Percentiles rank a stretch among this genome's conserved stretches.
phyloP scores from a whole-genome alignment of 2,797 vertebrate species.

The Alosa sapidissima region DNA sequence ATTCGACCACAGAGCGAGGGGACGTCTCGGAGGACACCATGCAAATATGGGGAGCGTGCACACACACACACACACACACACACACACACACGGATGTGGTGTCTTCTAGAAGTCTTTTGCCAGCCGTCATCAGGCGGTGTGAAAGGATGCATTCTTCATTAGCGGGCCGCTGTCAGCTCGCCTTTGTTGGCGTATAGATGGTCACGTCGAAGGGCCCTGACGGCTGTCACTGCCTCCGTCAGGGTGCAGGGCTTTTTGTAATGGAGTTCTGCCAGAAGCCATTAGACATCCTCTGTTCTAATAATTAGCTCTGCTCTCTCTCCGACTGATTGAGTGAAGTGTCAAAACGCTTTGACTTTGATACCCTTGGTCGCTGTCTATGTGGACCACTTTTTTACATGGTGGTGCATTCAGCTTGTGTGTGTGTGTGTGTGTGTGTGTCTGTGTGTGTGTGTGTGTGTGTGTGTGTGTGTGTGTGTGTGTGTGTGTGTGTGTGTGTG shows the following conservation, averaged over 20 bases:
- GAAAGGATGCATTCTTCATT: slow-evolving; percentile 63
- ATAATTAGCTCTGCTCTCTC: slow-evolving; percentile 68
- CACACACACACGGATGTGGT: background rate
- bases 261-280: slow-evolving; percentile 57
- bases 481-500: slow-evolving; percentile 6
- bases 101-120: background rate
- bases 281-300: slow-evolving; percentile 64
- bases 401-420: background rate
- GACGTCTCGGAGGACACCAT: slow-evolving; percentile 49
- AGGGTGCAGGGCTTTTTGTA: slow-evolving; percentile 56
- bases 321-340: slow-evolving; percentile 60
- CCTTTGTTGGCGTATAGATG: slow-evolving; percentile 66
- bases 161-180: slow-evolving; percentile 63
- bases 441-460: slow-evolving; percentile 13
- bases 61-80: too few relatives aligned
- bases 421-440: background rate
- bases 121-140: slow-evolving; percentile 37
- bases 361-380: slow-evolving; percentile 54
- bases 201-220: slow-evolving; percentile 67
- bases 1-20: slow-evolving; percentile 36
- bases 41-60: slow-evolving; percentile 35
- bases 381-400: slow-evolving; percentile 45
- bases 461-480: background rate
- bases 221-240: slow-evolving; percentile 59
- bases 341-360: slow-evolving; percentile 57